phyloP scores from a whole-genome alignment of 1,140 invertebrate species.

The Lepidurus packardi region DNA sequence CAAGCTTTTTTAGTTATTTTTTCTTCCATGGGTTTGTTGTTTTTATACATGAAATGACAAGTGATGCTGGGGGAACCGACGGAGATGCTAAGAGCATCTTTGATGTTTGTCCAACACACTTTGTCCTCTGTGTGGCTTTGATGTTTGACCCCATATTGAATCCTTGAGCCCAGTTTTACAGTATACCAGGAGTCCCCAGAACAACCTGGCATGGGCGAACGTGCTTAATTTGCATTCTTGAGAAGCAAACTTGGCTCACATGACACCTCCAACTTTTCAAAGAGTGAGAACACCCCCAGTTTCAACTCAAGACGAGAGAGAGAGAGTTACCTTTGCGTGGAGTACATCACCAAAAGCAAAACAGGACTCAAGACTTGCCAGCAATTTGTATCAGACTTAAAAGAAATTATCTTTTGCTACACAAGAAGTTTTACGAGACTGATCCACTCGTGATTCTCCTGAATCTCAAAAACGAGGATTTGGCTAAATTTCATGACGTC shows the following conservation, averaged over 20 bases:
- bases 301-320: not conserved
- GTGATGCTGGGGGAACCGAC: conserved; percentile 20
- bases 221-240: conserved; percentile 22
- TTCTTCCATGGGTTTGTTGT: too few relatives aligned
- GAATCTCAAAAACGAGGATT: too few relatives aligned
- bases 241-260: not conserved
- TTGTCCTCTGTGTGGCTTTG: conserved; percentile 14
- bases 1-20: not conserved
- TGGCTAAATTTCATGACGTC: too few relatives aligned
- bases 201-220: conserved; percentile 2
- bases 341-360: not conserved
- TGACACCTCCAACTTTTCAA: conserved; percentile 15
- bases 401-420: too few relatives aligned
- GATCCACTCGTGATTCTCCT: too few relatives aligned
- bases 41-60: not conserved
- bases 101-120: conserved; percentile 15
- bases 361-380: not conserved
- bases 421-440: too few relatives aligned
- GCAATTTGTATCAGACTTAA: too few relatives aligned
- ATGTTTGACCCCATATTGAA: conserved; percentile 15
- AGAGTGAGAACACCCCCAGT: not conserved
- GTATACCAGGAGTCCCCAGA: not conserved
- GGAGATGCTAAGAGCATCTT: conserved; percentile 1
- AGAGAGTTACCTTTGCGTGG: not conserved
- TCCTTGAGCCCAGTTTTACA: not conserved